A percentile compares a stretch with the other conserved stretches of the same genome.
phyloP scores from a whole-genome alignment of 2,113 vertebrate species.

The Bostrychus sinensis region DNA sequence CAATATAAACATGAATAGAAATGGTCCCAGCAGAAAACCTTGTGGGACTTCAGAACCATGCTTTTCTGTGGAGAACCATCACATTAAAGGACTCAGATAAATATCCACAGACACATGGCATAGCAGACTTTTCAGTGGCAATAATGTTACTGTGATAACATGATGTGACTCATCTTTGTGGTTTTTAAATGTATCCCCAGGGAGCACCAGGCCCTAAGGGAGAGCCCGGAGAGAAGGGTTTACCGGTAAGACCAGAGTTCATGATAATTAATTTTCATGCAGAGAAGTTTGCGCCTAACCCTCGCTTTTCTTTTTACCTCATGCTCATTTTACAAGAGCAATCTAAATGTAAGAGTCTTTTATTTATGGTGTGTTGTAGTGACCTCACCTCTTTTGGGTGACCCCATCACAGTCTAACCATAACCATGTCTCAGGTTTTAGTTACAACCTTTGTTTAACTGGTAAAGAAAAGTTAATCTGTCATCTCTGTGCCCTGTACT shows the following conservation, averaged over 20 bases:
- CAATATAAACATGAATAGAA: not conserved
- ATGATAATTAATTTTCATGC: conserved; percentile 18
- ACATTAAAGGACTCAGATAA: too few relatives aligned
- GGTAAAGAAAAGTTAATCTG: not conserved
- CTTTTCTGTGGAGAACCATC: not conserved
- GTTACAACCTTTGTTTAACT: conserved; percentile 13
- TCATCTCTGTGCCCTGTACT: not conserved
- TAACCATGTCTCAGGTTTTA: conserved; percentile 26
- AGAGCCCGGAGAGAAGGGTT: conserved; percentile 89
- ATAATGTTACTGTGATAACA: conserved; percentile 6
- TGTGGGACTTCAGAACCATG: not conserved
- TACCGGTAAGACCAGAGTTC: conserved; percentile 87
- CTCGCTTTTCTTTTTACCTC: conserved; percentile 60
- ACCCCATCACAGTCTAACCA: too few relatives aligned
- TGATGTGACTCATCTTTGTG: conserved; percentile 6
- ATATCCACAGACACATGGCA: too few relatives aligned
- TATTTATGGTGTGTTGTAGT: conserved; percentile 42
- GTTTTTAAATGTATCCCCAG: conserved; percentile 67
- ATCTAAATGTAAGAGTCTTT: conserved; percentile 76
- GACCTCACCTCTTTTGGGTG: conserved; percentile 21
- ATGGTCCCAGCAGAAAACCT: not conserved
- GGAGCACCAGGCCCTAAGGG: conserved; percentile 88
- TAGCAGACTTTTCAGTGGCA: too few relatives aligned
- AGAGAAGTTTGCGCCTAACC: conserved; percentile 54
- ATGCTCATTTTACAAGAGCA: conserved; percentile 71